Percentiles rank a stretch among this genome's conserved stretches.
Evolutionary conservation across 53 echinoderm and acorn worm species (phyloP).

Genomic region (Temnopleurus reevesii): DNA sequence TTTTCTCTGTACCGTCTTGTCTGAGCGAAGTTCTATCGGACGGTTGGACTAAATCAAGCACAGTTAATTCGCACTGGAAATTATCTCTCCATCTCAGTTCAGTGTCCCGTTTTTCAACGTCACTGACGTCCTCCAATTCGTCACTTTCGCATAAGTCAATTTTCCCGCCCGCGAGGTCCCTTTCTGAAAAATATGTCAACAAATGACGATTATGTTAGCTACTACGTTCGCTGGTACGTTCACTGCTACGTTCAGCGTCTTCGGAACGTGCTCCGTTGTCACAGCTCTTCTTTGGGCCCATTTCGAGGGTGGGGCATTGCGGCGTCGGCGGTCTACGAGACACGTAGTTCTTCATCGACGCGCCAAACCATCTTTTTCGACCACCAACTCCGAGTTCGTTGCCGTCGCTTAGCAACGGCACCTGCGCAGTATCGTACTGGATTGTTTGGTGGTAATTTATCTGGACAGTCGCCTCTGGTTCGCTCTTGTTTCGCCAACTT

Average conservation of each 20-base stretch:
- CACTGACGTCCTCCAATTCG: neutral
- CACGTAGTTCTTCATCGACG: slow-evolving; percentile 17
- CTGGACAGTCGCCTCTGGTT: neutral
- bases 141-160: neutral
- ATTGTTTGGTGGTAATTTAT: neutral
- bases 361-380: neutral
- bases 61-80: neutral
- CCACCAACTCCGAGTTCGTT: neutral
- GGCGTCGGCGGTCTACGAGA: neutral
- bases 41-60: neutral
- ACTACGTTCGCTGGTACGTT: too few relatives aligned
- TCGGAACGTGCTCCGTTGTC: neutral
- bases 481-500: neutral
- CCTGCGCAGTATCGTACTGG: neutral
- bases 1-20: neutral
- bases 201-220: neutral
- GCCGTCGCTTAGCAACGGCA: neutral
- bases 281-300: neutral
- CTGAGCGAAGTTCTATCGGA: neutral
- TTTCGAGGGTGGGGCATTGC: neutral
- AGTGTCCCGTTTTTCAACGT: neutral
- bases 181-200: slow-evolving; percentile 21
- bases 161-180: neutral
- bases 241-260: neutral
- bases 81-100: neutral